These are phyloP conservation scores for Ochlodes sylvanus DNA, from an alignment of 2,888 invertebrate species.

Conservation along the genomic window DNA sequence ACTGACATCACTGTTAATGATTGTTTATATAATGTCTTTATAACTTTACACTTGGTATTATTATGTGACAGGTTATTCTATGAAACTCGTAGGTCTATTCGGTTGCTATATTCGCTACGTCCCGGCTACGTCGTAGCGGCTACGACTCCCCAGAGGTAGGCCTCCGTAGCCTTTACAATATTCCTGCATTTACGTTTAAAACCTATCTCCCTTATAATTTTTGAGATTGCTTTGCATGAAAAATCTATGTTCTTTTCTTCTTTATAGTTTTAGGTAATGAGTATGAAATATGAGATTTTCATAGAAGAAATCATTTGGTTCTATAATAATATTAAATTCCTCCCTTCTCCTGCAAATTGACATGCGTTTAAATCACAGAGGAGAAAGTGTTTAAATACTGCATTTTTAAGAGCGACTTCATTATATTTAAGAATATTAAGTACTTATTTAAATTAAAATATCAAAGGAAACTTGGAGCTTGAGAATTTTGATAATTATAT, in stretches of 20 bases:
- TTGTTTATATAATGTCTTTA: too few relatives aligned
- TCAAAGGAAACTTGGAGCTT: too few relatives aligned
- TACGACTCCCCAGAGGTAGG: slow-evolving; percentile 75
- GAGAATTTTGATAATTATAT: too few relatives aligned
- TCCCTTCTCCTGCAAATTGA: too few relatives aligned
- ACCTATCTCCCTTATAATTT: slow-evolving; percentile 72
- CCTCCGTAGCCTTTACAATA: slow-evolving; percentile 67
- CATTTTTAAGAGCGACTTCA: too few relatives aligned
- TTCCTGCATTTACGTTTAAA: slow-evolving; percentile 62
- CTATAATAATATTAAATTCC: background rate
- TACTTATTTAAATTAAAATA: too few relatives aligned
- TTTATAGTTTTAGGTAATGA: background rate
- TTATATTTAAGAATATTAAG: too few relatives aligned
- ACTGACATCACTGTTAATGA: too few relatives aligned
- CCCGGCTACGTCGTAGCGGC: slow-evolving; percentile 75
- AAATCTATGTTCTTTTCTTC: slow-evolving; percentile 22
- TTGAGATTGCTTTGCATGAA: slow-evolving; percentile 60
- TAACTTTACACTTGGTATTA: slow-evolving; percentile 39
- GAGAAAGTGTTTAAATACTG: too few relatives aligned
- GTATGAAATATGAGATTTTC: too few relatives aligned
- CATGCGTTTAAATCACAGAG: too few relatives aligned
- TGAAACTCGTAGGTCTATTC: slow-evolving; percentile 59
- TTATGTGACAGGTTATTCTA: slow-evolving; percentile 40
- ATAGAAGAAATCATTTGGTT: background rate
- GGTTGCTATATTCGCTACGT: slow-evolving; percentile 70